phyloP scores from a whole-genome alignment of 2,888 invertebrate species.

The Bellardia bayeri region DNA sequence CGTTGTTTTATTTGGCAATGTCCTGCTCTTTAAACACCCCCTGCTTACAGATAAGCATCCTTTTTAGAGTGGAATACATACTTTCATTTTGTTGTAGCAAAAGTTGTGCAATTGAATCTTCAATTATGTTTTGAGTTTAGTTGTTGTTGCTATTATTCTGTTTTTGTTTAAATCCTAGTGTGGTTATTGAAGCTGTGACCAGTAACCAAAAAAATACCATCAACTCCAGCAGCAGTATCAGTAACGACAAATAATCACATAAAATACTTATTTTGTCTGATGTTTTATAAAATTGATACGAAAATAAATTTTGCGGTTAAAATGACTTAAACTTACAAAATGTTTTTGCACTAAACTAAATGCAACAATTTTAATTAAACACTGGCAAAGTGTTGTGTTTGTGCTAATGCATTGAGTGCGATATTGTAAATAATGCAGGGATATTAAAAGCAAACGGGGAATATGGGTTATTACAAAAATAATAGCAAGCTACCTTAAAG shows the following conservation, averaged over 20 bases:
- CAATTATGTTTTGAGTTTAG: constrained; percentile 55
- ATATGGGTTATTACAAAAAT: too few relatives aligned
- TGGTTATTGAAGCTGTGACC: constrained; percentile 60
- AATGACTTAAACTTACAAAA: constrained; percentile 58
- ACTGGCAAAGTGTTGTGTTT: not conserved
- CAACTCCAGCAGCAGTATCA: constrained; percentile 1
- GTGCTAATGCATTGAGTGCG: not conserved
- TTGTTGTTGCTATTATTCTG: constrained; percentile 13
- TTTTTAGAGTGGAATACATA: not conserved
- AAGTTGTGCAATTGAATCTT: constrained; percentile 53
- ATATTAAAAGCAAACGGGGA: too few relatives aligned
- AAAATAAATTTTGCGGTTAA: constrained; percentile 60
- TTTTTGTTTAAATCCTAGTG: constrained; percentile 51
- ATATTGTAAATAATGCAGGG: too few relatives aligned
- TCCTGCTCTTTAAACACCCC: not conserved
- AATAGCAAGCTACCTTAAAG: too few relatives aligned
- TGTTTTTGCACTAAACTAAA: constrained; percentile 4
- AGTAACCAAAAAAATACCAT: constrained; percentile 30
- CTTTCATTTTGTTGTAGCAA: constrained; percentile 12
- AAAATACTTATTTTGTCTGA: constrained; percentile 54
- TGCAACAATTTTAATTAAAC: constrained; percentile 58
- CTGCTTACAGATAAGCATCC: not conserved
- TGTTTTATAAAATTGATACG: constrained; percentile 42
- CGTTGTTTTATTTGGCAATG: not conserved
- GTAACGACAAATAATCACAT: constrained; percentile 29